Evolutionary conservation across 2,888 invertebrate species (phyloP).

Genomic region (Abrostola triplasia): DNA sequence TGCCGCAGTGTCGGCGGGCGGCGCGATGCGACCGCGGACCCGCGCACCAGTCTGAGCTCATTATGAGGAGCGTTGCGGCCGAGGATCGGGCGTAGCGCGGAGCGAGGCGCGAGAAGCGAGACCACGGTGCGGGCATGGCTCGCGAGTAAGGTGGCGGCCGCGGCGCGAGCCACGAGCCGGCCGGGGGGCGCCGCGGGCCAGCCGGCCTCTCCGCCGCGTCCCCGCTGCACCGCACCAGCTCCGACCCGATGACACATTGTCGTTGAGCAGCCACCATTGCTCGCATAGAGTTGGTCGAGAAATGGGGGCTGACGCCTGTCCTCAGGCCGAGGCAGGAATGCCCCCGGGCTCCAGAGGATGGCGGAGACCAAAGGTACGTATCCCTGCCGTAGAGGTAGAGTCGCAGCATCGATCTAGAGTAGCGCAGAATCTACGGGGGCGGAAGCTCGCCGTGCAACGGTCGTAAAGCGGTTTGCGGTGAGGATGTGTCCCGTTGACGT

Average conservation of each 20-base stretch:
- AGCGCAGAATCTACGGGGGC: conserved; percentile 46
- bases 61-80: conserved; percentile 52
- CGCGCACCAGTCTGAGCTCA: conserved; percentile 59
- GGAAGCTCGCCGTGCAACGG: conserved; percentile 54
- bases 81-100: conserved; percentile 57
- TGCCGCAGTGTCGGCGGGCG: conserved; percentile 64
- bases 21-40: conserved; percentile 64
- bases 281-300: conserved; percentile 98
- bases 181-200: conserved; percentile 84
- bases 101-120: conserved; percentile 58
- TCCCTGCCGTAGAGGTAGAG: conserved; percentile 32
- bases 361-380: conserved; percentile 92
- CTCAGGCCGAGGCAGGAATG: conserved; percentile 98
- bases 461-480: conserved; percentile 71
- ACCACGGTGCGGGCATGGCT: conserved; percentile 69
- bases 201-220: conserved; percentile 79
- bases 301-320: conserved; percentile 99
- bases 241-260: conserved; percentile 85
- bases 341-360: conserved; percentile 93
- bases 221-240: conserved; percentile 74
- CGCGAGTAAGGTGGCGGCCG: conserved; percentile 61
- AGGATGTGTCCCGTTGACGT: conserved; percentile 71
- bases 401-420: conserved; percentile 28
- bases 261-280: conserved; percentile 96
- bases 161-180: conserved; percentile 71